Base-by-base conservation (phyloP, 2,888 invertebrate genomes). In the Sipunculus nudus region DNA sequence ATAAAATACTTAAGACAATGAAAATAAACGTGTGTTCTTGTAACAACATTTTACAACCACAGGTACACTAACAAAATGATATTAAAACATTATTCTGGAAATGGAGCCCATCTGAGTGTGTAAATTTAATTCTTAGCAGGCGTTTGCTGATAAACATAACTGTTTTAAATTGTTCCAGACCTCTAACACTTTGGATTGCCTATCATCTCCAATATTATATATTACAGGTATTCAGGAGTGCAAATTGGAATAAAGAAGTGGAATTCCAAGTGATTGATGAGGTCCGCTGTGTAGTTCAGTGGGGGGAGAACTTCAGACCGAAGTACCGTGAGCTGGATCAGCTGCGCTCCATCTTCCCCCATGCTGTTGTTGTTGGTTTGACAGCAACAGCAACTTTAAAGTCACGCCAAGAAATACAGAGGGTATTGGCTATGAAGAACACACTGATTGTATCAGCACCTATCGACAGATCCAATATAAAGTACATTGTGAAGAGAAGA, bases 351-450 rank as follows among this genome's bases (percentile, higher is more conserved):
- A 8, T 62, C 1, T 64, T 59, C 28, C 48, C 52, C 10, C 29
- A 54, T 19, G 40, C 41, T 29, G 26, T 47, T 1, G 61, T 63
- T 46, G 26, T 67, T 3, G 65, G 64, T 8, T 26, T 65, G 21
- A 71, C 71, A 39, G 65, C 68, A 29, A 70, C 68, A 50, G 61
- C 68, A 3, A 63, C 68, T 19, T 13, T 32, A 1, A 19, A 23
- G 3, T 48, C 49, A 49, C 40, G 25, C 4, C 10, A 25, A 21
- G 56, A 56, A 6, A 56, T 56, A 19, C 8, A 5, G 13, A 29
- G 49, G n/a, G 1, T 49, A 8, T 32, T 55, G 23, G 38, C 32
- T 29, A 46, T 55, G 23, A 31, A 32, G 5, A 3, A 31, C 8
- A 23, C 29, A 13, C 38, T n/a, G 3, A 23, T 47, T 1, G 23